A percentile compares a stretch with the other conserved stretches of the same genome.
phyloP scores from a whole-genome alignment of 2,888 invertebrate genomes.

The Ectemnius continuus region DNA sequence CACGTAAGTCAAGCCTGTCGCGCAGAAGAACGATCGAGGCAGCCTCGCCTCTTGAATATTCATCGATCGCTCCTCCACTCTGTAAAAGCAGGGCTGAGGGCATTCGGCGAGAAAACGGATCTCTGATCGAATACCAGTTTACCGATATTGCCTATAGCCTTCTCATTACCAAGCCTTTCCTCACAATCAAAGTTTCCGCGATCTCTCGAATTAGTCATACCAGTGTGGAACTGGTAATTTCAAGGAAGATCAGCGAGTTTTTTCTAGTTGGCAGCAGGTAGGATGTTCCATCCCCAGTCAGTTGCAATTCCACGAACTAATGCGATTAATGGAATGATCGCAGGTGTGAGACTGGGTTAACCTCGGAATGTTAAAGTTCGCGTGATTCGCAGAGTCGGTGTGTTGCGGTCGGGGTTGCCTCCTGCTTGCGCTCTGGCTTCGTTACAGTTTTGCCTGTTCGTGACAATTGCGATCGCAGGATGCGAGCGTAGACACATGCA shows the following conservation, averaged over 20 bases:
- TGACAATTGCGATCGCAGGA: constrained; percentile 52
- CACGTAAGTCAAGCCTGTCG: constrained; percentile 59
- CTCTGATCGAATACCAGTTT: constrained; percentile 28
- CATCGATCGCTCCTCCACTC: constrained; percentile 46
- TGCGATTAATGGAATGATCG: constrained; percentile 68
- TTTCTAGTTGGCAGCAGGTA: too few species aligned
- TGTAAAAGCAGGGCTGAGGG: not conserved
- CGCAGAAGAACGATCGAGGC: constrained; percentile 58
- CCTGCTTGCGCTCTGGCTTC: constrained; percentile 34
- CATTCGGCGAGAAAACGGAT: constrained; percentile 13
- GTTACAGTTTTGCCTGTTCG: constrained; percentile 55
- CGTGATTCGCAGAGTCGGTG: constrained; percentile 70
- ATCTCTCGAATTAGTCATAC: too few species aligned
- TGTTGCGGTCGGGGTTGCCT: constrained; percentile 52
- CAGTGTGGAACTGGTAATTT: too few species aligned
- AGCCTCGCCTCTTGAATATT: constrained; percentile 63
- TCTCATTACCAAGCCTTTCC: not conserved
- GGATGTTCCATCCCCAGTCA: not conserved
- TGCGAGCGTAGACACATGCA: constrained; percentile 33
- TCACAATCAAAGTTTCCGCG: too few species aligned
- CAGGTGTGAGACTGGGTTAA: constrained; percentile 69
- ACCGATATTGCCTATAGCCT: constrained; percentile 14
- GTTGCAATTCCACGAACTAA: constrained; percentile 14
- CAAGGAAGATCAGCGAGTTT: not conserved
- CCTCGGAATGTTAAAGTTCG: constrained; percentile 65